A percentile compares a stretch with the other conserved stretches of the same genome.
phyloP scores from a whole-genome alignment of 1,140 invertebrate genomes.

The Pseudomyrmex sp. region DNA sequence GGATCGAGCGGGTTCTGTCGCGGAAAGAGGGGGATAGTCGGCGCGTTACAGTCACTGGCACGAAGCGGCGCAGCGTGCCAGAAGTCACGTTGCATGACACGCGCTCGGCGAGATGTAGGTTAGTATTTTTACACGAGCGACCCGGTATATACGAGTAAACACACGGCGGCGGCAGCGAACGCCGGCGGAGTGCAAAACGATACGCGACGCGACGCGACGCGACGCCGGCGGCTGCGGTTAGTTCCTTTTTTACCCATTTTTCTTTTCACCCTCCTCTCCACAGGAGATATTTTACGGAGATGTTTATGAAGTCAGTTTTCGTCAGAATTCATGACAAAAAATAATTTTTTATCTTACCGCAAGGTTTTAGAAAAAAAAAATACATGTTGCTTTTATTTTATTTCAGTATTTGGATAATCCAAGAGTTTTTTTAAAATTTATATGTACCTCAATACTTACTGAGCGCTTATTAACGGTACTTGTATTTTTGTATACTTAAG shows the following conservation, averaged over 20 bases:
- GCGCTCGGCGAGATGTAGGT: conserved; percentile 81
- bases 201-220: background rate
- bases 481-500: background rate
- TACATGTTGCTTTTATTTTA: too few relatives aligned
- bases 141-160: conserved; percentile 57
- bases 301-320: too few relatives aligned
- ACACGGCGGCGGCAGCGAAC: background rate
- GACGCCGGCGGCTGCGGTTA: background rate
- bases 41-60: conserved; percentile 31
- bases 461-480: background rate
- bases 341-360: too few relatives aligned
- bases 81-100: conserved; percentile 84
- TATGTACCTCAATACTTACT: too few relatives aligned
- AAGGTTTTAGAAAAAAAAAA: too few relatives aligned
- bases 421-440: too few relatives aligned
- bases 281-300: background rate
- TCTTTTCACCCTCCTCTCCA: background rate
- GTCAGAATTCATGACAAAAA: too few relatives aligned
- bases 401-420: too few relatives aligned
- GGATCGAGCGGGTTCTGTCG: background rate
- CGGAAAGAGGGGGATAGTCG: background rate
- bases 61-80: conserved; percentile 56
- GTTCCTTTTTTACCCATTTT: conserved; percentile 8
- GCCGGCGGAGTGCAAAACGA: conserved; percentile 31
- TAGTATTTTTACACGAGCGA: conserved; percentile 75